A percentile compares a stretch with the other conserved stretches of the same genome.
phyloP scores from a whole-genome alignment of 2,113 vertebrate genomes.

The Podilymbus podiceps region DNA sequence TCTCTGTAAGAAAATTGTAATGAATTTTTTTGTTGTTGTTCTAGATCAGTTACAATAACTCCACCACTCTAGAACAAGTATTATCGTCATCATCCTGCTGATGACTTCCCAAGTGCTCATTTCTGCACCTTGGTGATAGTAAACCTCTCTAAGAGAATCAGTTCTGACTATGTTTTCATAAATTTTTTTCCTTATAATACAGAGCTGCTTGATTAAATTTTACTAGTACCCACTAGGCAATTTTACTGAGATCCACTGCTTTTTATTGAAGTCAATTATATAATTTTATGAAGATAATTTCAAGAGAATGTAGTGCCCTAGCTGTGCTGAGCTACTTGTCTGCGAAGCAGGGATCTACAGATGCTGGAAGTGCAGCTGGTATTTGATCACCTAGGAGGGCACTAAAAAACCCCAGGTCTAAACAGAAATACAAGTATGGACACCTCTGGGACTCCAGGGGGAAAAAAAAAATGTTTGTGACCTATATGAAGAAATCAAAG shows the following conservation, averaged over 20 bases:
- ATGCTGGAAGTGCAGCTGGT: neutral
- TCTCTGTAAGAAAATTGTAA: neutral
- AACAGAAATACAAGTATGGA: neutral
- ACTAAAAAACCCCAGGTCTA: neutral
- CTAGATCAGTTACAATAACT: neutral
- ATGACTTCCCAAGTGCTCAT: neutral
- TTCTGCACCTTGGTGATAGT: neutral
- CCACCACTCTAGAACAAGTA: neutral
- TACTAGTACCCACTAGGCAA: neutral
- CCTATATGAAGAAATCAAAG: neutral
- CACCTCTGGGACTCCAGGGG: neutral
- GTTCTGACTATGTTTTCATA: neutral
- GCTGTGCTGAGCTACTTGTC: neutral
- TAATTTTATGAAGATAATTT: neutral
- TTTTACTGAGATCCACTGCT: neutral
- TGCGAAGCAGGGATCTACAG: neutral
- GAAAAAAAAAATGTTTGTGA: neutral
- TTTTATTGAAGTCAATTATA: neutral
- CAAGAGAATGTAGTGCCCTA: neutral
- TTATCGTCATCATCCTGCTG: neutral
- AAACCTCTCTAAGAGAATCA: neutral
- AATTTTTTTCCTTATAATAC: neutral
- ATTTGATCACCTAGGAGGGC: neutral
- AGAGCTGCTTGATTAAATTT: neutral
- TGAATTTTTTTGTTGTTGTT: neutral